A percentile compares a stretch with the other conserved stretches of the same genome.
phyloP scores from a whole-genome alignment of 2,888 invertebrate genomes.

The Drosophila cracens region DNA sequence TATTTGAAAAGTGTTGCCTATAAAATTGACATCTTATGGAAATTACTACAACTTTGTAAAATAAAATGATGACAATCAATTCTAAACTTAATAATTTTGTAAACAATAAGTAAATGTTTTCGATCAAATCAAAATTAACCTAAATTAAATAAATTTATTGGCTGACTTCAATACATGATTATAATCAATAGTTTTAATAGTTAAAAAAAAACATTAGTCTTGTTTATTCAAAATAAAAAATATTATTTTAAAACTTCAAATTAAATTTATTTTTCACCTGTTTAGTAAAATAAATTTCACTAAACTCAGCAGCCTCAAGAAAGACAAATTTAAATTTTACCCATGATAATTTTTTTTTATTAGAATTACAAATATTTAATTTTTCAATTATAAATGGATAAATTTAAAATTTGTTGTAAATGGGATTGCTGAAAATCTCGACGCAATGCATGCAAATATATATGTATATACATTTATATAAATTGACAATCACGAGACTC shows the following conservation, averaged over 20 bases:
- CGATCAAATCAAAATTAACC: not conserved
- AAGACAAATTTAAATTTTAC: not conserved
- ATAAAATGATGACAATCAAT: not conserved
- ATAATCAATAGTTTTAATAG: not conserved
- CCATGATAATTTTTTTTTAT: not conserved
- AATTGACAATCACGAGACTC: constrained; percentile 26
- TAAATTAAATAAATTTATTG: not conserved
- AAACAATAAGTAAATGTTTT: no score
- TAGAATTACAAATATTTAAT: not conserved
- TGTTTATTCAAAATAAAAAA: not conserved
- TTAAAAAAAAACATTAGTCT: not conserved
- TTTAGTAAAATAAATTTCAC: not conserved
- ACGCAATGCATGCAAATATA: not conserved
- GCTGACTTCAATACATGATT: not conserved
- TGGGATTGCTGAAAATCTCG: not conserved
- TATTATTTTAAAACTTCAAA: not conserved
- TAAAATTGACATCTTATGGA: not conserved
- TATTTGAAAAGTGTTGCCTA: not conserved
- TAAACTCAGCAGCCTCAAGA: not conserved
- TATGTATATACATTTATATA: no score
- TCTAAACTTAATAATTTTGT: not conserved
- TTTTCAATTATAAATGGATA: not conserved
- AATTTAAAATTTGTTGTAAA: not conserved
- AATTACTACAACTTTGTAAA: not conserved
- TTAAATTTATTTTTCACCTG: not conserved